These are phyloP conservation scores for Ornithorhynchus anatinus DNA, from an alignment of 2,113 vertebrate genomes.

Conservation along the genomic window DNA sequence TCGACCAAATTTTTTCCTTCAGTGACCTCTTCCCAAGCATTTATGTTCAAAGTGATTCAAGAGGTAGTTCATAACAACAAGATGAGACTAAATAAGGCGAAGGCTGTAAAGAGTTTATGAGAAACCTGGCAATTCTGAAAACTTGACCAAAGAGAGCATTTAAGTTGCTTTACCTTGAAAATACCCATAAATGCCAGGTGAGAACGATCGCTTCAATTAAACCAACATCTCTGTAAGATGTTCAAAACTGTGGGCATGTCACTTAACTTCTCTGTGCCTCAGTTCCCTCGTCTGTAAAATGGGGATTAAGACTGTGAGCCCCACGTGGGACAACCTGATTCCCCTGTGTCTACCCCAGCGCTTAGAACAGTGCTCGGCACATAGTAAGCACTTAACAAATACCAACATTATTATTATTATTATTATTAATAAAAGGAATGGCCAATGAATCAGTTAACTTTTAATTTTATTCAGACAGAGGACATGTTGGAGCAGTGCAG, in stretches of 20 bases:
- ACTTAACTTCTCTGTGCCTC: no score
- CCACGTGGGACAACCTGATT: no score
- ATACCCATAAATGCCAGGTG: neutral
- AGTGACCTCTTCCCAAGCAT: neutral
- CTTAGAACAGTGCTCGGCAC: no score
- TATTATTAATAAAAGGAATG: slow-evolving; percentile 20
- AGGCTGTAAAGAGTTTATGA: neutral
- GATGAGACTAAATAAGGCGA: neutral
- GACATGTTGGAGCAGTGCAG: slow-evolving; percentile 1
- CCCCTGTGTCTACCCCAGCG: no score
- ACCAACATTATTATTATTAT: no score
- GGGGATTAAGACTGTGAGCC: no score
- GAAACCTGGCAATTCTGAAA: neutral
- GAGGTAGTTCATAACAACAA: neutral
- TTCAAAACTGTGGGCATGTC: no score
- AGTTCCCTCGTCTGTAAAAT: no score
- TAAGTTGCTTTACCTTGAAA: neutral
- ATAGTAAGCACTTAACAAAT: no score
- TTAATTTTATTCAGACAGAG: neutral
- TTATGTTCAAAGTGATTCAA: neutral
- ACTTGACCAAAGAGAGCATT: neutral
- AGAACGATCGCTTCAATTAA: neutral
- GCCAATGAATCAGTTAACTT: slow-evolving; percentile 18
- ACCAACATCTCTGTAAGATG: neutral
- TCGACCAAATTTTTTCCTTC: neutral